Evolutionary conservation across 23 tunicate species (phyloP).

Genomic region (Styela plicata): DNA sequence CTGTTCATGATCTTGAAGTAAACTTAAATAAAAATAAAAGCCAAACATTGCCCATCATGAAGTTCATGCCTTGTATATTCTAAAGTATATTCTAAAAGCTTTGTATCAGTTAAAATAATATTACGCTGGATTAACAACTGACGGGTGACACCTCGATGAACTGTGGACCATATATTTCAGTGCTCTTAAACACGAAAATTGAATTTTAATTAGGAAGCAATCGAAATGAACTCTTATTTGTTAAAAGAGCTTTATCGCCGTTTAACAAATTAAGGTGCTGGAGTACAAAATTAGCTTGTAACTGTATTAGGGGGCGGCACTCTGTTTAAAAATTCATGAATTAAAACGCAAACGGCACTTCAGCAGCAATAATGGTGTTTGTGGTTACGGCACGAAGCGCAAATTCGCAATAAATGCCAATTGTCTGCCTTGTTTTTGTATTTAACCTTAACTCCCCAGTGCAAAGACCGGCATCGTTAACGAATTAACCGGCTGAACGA

Average conservation of each 20-base stretch:
- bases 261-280: not conserved
- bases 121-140: too few relatives aligned
- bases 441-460: not conserved
- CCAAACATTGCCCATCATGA: too few relatives aligned
- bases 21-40: too few relatives aligned
- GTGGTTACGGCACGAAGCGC: not conserved
- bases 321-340: slow-evolving; percentile 15
- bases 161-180: too few relatives aligned
- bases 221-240: too few relatives aligned
- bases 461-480: not conserved
- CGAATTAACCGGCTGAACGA: not conserved
- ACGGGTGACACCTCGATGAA: too few relatives aligned
- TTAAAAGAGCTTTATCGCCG: not conserved
- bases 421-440: not conserved
- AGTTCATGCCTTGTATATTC: too few relatives aligned
- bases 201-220: too few relatives aligned
- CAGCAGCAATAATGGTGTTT: slow-evolving; percentile 13
- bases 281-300: slow-evolving; percentile 9
- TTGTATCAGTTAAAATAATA: too few relatives aligned
- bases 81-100: too few relatives aligned
- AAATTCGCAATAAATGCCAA: not conserved
- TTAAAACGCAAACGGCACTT: not conserved
- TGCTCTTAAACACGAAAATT: too few relatives aligned
- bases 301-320: not conserved
- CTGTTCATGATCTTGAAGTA: too few relatives aligned